Evolutionary conservation across 2,797 vertebrate species (phyloP), one percentile per base, ranked within the genome.

Genomic region (Gymnopithys bicolor): DNA sequence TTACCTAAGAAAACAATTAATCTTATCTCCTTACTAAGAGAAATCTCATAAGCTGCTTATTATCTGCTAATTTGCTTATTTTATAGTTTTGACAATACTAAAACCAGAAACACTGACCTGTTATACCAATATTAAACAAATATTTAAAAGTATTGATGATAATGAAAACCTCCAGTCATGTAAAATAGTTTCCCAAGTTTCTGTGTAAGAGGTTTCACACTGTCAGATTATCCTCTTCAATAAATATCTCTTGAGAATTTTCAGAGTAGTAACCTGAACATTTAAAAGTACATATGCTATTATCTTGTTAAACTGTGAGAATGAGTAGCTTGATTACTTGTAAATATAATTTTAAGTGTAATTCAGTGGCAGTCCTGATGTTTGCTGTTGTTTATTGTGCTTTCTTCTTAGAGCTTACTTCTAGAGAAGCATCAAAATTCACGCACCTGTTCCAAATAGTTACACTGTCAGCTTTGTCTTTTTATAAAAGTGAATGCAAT

Each of bases 1-100:
- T 81, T 83, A 90, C 81, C 79, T 89, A 94, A 91, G 89, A 77
- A 96, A 84, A 41, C 45, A 32, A 63, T 49, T 93, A 94, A 87
- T 93, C 95, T 94, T 91, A 35, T 59, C 35, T 89, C 58, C 74
- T 68, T 87, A 76, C 62, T 93, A 96, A 68, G 56, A 79, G 77
- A 90, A 93, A 95, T 95, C 82, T 67, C 58, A 33, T 95, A 95
- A 96, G 76, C 76, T 92, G 39, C 79, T 95, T 90, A 88, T 91
- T 93, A 71, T 76, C 82, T 79, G 82, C 74, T 75, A 49, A 75
- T 81, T 91, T 84, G 53, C 82, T 92, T 91, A 70, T 76, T 67
- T 77, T 90, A 37, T 2, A 30, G 39, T 84, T 92, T 78, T 51
- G 68, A 52, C 35, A 66, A 32, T 59, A 80, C 68, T 78, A 73